These are phyloP conservation scores for Channa maculata DNA, from an alignment of 2,113 vertebrate species.

Conservation along the genomic window DNA sequence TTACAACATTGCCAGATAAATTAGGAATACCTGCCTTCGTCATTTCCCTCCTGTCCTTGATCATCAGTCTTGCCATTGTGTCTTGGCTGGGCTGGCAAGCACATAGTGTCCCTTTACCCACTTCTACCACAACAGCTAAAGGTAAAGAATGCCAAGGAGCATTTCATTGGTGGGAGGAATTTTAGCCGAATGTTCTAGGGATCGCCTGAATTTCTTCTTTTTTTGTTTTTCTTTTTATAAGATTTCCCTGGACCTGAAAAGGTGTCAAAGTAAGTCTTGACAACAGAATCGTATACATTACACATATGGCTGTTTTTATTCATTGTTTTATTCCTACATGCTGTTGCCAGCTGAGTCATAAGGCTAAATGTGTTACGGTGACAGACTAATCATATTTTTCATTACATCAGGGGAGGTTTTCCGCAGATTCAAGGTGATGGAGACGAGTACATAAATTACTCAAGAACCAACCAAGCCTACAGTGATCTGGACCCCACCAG, in stretches of 20 bases:
- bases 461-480: conserved; percentile 42
- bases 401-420: conserved; percentile 22
- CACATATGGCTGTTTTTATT: no score
- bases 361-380: neutral
- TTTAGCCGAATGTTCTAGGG: neutral
- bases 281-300: neutral
- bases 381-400: neutral
- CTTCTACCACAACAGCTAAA: conserved; percentile 20
- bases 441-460: conserved; percentile 74
- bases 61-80: conserved; percentile 18
- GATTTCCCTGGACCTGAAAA: conserved; percentile 24
- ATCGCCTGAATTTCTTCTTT: neutral
- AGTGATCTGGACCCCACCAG: conserved; percentile 46
- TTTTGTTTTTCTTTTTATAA: conserved; percentile 13
- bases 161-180: neutral
- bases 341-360: neutral
- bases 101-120: neutral
- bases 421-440: conserved; percentile 9
- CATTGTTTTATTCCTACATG: neutral
- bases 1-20: conserved; percentile 15
- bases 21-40: conserved; percentile 57
- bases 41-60: conserved; percentile 45
- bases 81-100: conserved; percentile 33
- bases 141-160: conserved; percentile 21
- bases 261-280: conserved; percentile 59